A percentile compares a stretch with the other conserved stretches of the same genome.
These are phyloP conservation scores for Cebus imitator DNA, from an alignment of 2,113 vertebrate species.

Conservation along the genomic window DNA sequence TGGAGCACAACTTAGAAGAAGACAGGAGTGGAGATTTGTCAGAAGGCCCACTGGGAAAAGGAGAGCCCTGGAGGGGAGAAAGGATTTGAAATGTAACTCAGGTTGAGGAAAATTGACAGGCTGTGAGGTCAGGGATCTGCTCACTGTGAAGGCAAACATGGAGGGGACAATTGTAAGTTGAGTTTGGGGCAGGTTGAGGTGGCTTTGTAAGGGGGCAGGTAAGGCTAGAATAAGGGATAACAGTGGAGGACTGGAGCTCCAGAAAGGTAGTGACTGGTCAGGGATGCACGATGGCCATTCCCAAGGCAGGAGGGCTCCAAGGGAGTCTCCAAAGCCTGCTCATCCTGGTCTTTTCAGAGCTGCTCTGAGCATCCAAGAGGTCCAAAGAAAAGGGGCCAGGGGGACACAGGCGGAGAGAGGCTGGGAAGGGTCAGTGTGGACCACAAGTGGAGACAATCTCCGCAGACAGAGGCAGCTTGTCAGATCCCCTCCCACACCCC, in stretches of 20 bases:
- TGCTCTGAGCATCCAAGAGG: background rate
- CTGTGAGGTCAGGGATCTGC: background rate
- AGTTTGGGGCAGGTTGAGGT: background rate
- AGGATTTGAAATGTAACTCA: background rate
- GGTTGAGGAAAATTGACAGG: background rate
- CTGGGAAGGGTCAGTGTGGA: background rate
- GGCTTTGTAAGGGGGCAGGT: background rate
- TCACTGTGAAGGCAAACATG: background rate
- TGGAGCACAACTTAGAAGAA: background rate
- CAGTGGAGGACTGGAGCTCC: background rate
- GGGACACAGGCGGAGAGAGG: background rate
- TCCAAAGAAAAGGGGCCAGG: background rate
- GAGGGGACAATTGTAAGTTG: rapidly evolving
- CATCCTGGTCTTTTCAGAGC: background rate
- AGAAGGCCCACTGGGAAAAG: too few species aligned
- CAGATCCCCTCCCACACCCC: too few species aligned
- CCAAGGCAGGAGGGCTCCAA: rapidly evolving
- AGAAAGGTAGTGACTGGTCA: background rate
- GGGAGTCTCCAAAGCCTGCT: background rate
- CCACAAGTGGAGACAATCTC: background rate
- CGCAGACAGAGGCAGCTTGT: background rate
- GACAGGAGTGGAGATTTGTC: background rate
- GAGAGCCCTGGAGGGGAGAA: background rate
- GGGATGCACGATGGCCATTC: background rate
- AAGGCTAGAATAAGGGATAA: background rate